Percentiles rank a stretch among this genome's conserved stretches.
These are phyloP conservation scores for Lycaena phlaeas DNA, from an alignment of 2,888 invertebrate genomes.

Conservation along the genomic window DNA sequence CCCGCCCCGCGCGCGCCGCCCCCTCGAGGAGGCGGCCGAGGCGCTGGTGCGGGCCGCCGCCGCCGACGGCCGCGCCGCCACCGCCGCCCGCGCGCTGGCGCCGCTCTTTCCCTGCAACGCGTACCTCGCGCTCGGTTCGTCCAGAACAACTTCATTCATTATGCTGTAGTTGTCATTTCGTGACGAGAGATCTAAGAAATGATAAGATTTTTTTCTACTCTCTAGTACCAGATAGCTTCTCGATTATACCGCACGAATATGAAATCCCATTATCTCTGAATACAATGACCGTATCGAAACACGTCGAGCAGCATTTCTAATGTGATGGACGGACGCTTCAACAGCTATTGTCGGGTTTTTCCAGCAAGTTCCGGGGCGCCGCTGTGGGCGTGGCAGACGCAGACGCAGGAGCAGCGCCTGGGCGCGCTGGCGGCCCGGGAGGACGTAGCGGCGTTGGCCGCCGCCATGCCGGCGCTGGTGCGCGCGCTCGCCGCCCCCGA, in stretches of 20 bases:
- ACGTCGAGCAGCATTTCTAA: too few relatives aligned
- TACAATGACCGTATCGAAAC: too few relatives aligned
- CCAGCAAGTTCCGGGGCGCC: conserved; percentile 28
- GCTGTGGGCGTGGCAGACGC: conserved; percentile 24
- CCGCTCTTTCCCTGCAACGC: conserved; percentile 29
- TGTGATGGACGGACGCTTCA: too few relatives aligned
- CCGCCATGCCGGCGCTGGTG: conserved; percentile 27
- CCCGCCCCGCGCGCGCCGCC: conserved; percentile 23
- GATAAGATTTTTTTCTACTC: too few relatives aligned
- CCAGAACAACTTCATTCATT: too few relatives aligned
- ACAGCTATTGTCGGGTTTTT: too few relatives aligned
- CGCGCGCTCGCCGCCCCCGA: conserved; percentile 19
- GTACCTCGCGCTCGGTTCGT: conserved; percentile 29
- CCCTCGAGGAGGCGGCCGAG: conserved; percentile 36
- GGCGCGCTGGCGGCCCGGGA: conserved; percentile 13
- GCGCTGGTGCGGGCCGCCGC: conserved; percentile 24
- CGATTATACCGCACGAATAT: too few relatives aligned
- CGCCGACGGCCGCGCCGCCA: conserved; percentile 17
- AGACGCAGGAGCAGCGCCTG: conserved; percentile 16
- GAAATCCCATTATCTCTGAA: too few relatives aligned
- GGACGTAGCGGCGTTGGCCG: conserved; percentile 21
- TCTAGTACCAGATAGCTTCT: too few relatives aligned
- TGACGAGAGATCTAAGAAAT: too few relatives aligned
- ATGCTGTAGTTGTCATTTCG: too few relatives aligned
- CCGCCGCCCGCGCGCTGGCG: conserved; percentile 24